phyloP scores from a whole-genome alignment of 2,888 invertebrate species.

The Tryphoninae sp. region DNA sequence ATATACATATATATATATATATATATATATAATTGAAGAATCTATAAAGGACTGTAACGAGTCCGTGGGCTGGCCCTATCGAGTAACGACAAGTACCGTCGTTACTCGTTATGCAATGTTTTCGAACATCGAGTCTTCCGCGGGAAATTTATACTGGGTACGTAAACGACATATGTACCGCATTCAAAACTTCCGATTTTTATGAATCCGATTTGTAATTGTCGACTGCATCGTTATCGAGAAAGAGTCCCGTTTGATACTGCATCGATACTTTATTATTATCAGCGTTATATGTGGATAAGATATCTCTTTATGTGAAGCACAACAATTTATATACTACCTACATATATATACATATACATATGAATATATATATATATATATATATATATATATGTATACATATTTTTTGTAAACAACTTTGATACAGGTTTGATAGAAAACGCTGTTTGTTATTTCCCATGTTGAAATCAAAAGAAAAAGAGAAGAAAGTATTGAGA shows the following conservation, averaged over 20 bases:
- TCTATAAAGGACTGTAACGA: background rate
- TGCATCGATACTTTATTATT: constrained; percentile 18
- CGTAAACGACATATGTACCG: background rate
- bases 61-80: constrained; percentile 34
- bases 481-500: background rate
- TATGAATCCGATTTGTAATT: background rate
- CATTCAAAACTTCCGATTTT: background rate
- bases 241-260: constrained; percentile 29
- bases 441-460: background rate
- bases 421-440: constrained; percentile 48
- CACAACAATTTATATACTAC: constrained; percentile 16
- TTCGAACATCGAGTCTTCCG: constrained; percentile 43
- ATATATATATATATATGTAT: constrained; percentile 14
- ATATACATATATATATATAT: constrained; percentile 14
- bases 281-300: constrained; percentile 21
- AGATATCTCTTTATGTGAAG: constrained; percentile 11
- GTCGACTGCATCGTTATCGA: background rate
- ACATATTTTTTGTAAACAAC: constrained; percentile 52
- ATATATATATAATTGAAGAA: constrained; percentile 18
- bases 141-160: background rate
- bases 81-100: constrained; percentile 21
- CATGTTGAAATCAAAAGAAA: background rate
- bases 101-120: constrained; percentile 13
- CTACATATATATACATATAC: background rate
- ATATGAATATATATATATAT: constrained; percentile 5